A percentile compares a stretch with the other conserved stretches of the same genome.
These are phyloP conservation scores for Turritopsis dohrnii DNA, from an alignment of 30 jellyfish, hydroid and myxozoan genomes.

Conservation along the genomic window DNA sequence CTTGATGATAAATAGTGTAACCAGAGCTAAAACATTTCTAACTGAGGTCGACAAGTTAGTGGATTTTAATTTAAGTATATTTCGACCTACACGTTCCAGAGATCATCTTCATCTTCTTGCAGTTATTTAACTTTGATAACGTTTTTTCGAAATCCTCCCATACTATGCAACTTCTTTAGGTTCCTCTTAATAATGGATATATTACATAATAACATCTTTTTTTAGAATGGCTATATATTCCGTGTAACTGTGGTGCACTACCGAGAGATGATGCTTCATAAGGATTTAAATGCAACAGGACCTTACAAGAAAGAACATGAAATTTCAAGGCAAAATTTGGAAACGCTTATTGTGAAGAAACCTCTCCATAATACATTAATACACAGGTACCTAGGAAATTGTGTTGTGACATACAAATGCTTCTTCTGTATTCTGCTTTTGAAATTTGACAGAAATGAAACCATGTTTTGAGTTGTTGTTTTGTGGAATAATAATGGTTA, in stretches of 20 bases:
- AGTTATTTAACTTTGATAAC: too few relatives aligned
- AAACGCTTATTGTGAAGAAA: constrained; percentile 44
- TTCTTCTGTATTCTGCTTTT: neutral
- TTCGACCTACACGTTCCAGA: too few relatives aligned
- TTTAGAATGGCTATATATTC: constrained; percentile 75
- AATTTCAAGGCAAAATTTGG: constrained; percentile 35
- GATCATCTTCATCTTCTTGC: too few relatives aligned
- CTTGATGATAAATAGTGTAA: too few relatives aligned
- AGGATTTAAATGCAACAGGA: constrained; percentile 21
- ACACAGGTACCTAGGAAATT: constrained; percentile 43
- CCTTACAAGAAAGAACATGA: constrained; percentile 37
- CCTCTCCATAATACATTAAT: constrained; percentile 76
- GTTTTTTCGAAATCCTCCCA: too few relatives aligned
- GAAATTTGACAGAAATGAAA: neutral
- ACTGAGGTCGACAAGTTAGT: too few relatives aligned
- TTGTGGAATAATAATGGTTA: too few relatives aligned
- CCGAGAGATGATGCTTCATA: constrained; percentile 67
- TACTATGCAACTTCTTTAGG: too few relatives aligned
- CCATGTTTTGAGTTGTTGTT: neutral
- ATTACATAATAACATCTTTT: too few relatives aligned
- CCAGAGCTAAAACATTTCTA: too few relatives aligned
- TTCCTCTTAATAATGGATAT: too few relatives aligned
- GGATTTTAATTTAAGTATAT: too few relatives aligned
- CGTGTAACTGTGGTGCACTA: constrained; percentile 57
- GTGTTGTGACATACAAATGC: neutral